phyloP scores from a whole-genome alignment of 1,140 invertebrate genomes.

The Leucophenga varia region DNA sequence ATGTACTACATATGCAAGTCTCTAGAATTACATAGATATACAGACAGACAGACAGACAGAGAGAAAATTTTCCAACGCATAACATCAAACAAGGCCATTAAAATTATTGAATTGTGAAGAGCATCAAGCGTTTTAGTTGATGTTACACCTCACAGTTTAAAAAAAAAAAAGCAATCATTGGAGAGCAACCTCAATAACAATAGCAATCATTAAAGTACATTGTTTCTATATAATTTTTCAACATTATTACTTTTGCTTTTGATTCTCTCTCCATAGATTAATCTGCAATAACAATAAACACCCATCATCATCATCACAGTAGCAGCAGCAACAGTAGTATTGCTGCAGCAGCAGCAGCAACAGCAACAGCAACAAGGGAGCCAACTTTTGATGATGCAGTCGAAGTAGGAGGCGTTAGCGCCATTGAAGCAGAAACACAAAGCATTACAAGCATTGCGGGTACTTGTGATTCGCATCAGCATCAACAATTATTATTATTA shows the following conservation, averaged over 20 bases:
- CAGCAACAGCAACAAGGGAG: slow-evolving; percentile 21
- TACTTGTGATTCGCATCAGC: slow-evolving; percentile 46
- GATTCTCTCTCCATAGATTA: slow-evolving; percentile 28
- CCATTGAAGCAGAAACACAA: slow-evolving; percentile 21
- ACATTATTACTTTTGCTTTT: slow-evolving; percentile 9
- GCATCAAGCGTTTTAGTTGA: slow-evolving; percentile 19
- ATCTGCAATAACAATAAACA: slow-evolving; percentile 18
- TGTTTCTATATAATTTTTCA: slow-evolving; percentile 5
- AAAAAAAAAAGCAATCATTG: no score
- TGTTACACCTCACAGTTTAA: no score
- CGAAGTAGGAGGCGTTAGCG: no score
- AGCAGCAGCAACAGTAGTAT: slow-evolving; percentile 18
- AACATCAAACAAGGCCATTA: slow-evolving; percentile 6
- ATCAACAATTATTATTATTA: slow-evolving; percentile 17
- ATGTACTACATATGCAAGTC: no score
- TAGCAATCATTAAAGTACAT: slow-evolving; percentile 27
- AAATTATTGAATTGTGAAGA: not conserved
- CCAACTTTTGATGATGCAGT: no score
- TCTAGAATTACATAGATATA: no score
- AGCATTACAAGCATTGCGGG: slow-evolving; percentile 32
- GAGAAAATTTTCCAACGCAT: not conserved
- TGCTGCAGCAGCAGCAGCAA: slow-evolving; percentile 18
- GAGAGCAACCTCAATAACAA: slow-evolving; percentile 18
- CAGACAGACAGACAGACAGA: slow-evolving; percentile 2
- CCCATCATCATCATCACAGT: slow-evolving; percentile 8